Evolutionary conservation across 2,113 vertebrate species (phyloP).

Genomic region (Cyprinodon variegatus): DNA sequence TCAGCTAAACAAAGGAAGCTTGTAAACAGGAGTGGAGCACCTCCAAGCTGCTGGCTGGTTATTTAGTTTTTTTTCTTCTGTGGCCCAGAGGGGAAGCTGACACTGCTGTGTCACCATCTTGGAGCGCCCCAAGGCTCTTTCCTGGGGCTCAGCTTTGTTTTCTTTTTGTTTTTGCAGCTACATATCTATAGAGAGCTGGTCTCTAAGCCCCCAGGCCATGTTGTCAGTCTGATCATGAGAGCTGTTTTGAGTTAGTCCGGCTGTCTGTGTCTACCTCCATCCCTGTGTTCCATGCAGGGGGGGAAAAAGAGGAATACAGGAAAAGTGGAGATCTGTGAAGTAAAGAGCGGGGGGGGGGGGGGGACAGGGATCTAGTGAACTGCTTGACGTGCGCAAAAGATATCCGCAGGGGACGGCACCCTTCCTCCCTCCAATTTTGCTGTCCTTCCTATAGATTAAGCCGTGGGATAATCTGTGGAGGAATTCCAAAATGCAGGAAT

Average conservation of each 20-base stretch:
- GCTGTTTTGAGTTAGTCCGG: constrained; percentile 52
- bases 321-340: neutral
- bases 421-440: constrained; percentile 1
- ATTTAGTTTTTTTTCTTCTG: neutral
- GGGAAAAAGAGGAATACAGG: constrained; percentile 13
- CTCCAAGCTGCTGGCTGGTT: constrained; percentile 26
- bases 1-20: constrained; percentile 46
- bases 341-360: constrained; percentile 9
- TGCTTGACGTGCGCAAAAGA: constrained; percentile 60
- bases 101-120: constrained; percentile 39
- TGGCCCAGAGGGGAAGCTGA: constrained; percentile 11
- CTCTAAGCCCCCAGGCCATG: constrained; percentile 64
- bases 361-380: constrained; percentile 41
- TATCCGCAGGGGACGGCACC: constrained; percentile 56
- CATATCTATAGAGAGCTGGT: constrained; percentile 32
- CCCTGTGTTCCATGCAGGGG: constrained; percentile 45
- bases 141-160: constrained; percentile 46
- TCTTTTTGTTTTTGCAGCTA: constrained; percentile 18
- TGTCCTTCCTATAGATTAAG: constrained; percentile 43
- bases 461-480: constrained; percentile 62
- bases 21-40: constrained; percentile 23
- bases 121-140: constrained; percentile 68
- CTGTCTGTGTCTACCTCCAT: constrained; percentile 60
- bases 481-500: constrained; percentile 62
- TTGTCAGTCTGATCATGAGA: constrained; percentile 71